Evolutionary conservation across 1,140 invertebrate species (phyloP).

Genomic region (Sinella curviseta): DNA sequence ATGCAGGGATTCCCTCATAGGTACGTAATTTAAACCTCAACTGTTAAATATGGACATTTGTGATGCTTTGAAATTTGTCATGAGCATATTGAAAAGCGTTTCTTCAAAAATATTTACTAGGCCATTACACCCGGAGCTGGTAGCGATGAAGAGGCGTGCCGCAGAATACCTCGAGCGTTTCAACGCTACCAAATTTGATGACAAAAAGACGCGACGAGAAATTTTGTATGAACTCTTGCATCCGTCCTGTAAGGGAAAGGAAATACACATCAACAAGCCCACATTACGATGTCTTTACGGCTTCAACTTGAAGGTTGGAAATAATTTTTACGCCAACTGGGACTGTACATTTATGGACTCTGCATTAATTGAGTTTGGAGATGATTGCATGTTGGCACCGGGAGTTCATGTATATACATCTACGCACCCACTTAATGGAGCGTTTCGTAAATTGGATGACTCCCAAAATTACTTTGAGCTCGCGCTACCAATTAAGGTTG

Average conservation of each 20-base stretch:
- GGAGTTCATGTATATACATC: slow-evolving; percentile 42
- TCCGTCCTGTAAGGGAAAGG: slow-evolving; percentile 19
- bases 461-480: too few species aligned
- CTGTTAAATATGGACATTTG: too few species aligned
- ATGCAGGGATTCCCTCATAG: slow-evolving; percentile 38
- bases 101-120: not conserved
- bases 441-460: not conserved
- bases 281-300: slow-evolving; percentile 41
- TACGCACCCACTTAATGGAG: slow-evolving; percentile 40
- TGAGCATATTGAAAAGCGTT: not conserved
- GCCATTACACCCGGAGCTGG: slow-evolving; percentile 28
- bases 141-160: not conserved
- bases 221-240: slow-evolving; percentile 34
- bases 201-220: slow-evolving; percentile 8
- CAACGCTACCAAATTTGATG: slow-evolving; percentile 25
- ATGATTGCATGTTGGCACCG: slow-evolving; percentile 18
- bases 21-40: too few species aligned
- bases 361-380: slow-evolving; percentile 40
- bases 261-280: slow-evolving; percentile 36
- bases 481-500: too few species aligned
- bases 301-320: slow-evolving; percentile 40
- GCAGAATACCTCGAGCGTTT: slow-evolving; percentile 15
- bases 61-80: not conserved
- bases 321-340: slow-evolving; percentile 48
- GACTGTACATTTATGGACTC: slow-evolving; percentile 48